Base-by-base conservation (phyloP, 2,797 vertebrate species). In the Leucoraja ocellata region DNA sequence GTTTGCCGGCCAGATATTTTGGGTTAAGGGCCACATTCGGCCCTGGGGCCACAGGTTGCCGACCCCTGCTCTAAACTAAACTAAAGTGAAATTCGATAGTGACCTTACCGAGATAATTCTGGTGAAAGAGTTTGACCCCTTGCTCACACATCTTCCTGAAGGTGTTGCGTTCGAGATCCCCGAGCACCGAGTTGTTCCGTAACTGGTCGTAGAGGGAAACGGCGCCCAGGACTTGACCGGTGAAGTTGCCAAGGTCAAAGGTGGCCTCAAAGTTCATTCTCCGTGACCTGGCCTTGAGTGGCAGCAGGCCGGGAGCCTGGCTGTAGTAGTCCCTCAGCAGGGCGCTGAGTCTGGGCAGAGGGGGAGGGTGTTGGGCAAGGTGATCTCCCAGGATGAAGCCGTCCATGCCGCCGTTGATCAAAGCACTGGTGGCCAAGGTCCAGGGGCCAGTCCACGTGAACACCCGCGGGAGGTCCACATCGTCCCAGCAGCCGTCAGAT, bases 351-450 rank as follows among this genome's bases (percentile, higher is more conserved):
- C 81, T 80, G 71, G 93, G 7, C 13, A 93, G 21, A 93, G 94
- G 54, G 94, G 91, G 9, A 92, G 93, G 81, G 28, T 94, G 95
- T 5, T 93, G 54, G 9, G 94, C 94, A 78, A 98, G 74, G 8
- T 93, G 94, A 0, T 93, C 92, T 10, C 97, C 97, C 93, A 99
- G 94, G 93, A 98, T 94, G 13, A 94, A 79, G 79, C 98, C 98
- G 1, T 99, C 98, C 96, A 98, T 97, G 4, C 97, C 98, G 2
- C 98, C 98, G 2, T 97, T 97, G 93, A 98, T 95, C 7, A 97
- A 83, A 18, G 98, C 97, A 0, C 96, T 95, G 0, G 98, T 97
- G 1, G 96, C 96, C 0, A 93, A 92, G 32, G 96, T 95, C n/a
- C 96, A 93, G 8, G 95, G 25, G 0, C 95, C 93, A 78, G 94